Percentiles rank a stretch among this genome's conserved stretches.
Conservation (phyloP, 2,797 vertebrate genomes). For the Crax fasciolata region DNA sequence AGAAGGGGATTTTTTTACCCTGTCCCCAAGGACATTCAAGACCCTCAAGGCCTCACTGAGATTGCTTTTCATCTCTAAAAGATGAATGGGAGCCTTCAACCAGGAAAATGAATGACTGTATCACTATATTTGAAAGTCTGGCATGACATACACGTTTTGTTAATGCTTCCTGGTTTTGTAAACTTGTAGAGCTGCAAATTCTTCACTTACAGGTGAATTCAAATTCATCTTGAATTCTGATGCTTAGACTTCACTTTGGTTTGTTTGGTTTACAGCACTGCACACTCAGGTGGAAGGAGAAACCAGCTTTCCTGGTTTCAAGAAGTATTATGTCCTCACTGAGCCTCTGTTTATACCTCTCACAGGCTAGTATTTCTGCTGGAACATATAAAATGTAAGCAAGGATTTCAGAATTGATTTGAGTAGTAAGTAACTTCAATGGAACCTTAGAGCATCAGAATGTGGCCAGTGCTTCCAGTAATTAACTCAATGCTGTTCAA, state of each 20-base stretch:
- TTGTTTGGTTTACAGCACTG: not conserved
- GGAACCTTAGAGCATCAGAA: not conserved
- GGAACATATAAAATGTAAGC: not conserved
- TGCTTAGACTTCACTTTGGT: not conserved
- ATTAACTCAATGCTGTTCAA: not conserved
- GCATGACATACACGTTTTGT: not conserved
- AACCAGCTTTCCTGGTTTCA: not conserved
- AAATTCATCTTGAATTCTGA: not conserved
- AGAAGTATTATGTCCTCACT: not conserved
- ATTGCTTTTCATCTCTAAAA: conserved; percentile 46
- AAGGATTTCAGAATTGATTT: not conserved
- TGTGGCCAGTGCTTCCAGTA: not conserved
- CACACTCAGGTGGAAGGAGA: not conserved
- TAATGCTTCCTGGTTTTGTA: not conserved
- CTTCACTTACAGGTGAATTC: not conserved
- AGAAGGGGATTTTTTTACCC: not conserved
- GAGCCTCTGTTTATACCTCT: not conserved
- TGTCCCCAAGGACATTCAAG: conserved; percentile 27
- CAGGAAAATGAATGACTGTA: not conserved
- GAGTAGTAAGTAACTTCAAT: not conserved
- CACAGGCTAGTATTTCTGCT: not conserved
- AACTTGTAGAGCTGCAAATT: not conserved
- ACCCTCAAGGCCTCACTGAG: conserved; percentile 28
- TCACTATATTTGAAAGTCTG: not conserved
- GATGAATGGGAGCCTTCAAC: conserved; percentile 19